phyloP scores from a whole-genome alignment of 1,140 invertebrate genomes.

The Euschistus heros region DNA sequence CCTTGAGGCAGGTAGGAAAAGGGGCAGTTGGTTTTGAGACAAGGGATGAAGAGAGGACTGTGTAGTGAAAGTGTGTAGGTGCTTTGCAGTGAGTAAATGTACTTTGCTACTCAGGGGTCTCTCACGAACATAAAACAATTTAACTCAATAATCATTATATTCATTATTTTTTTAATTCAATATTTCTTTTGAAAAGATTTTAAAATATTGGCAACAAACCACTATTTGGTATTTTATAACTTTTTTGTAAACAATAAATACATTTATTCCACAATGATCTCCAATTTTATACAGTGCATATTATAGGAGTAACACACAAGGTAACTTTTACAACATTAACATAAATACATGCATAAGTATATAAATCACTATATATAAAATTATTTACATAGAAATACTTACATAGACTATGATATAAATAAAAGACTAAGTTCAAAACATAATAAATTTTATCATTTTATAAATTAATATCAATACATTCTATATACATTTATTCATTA shows the following conservation, averaged over 20 bases:
- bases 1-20: too few species aligned
- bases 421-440: background rate
- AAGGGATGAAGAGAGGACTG: too few species aligned
- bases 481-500: background rate
- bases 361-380: background rate
- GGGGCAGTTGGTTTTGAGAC: too few species aligned
- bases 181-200: background rate
- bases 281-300: background rate
- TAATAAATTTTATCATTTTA: background rate
- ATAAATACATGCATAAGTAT: background rate
- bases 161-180: too few species aligned
- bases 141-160: too few species aligned
- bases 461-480: conserved; percentile 3
- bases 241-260: background rate
- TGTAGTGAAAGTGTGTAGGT: too few species aligned
- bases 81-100: too few species aligned
- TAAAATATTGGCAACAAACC: background rate
- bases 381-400: background rate
- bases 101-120: too few species aligned
- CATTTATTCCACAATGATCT: background rate
- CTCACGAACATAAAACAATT: too few species aligned
- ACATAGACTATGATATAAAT: background rate
- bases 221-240: background rate
- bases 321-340: background rate
- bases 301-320: background rate